Base-by-base conservation (phyloP, 2,888 invertebrate genomes). In the Crossocerus cetratus region DNA sequence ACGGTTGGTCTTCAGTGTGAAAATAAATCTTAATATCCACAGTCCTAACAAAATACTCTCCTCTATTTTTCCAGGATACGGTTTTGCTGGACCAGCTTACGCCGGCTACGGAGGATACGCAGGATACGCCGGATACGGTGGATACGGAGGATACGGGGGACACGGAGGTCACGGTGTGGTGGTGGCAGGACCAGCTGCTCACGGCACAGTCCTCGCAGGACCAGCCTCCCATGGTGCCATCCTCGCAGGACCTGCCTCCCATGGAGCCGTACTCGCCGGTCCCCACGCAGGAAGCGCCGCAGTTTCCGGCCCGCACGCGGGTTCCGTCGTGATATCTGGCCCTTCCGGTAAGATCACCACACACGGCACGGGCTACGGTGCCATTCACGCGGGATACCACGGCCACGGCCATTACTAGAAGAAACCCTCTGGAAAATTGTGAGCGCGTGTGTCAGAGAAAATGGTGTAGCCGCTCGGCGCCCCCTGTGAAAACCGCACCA, bases 261-360 rank as follows among this genome's bases (percentile, higher is more conserved):
- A 88, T 32, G 87, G 89, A 0, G 89, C 87, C 0, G 87, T 87
- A 2, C 60, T 90, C 3, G 75, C 88, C 21, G 90, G 90, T 56
- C 90, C 90, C 13, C 89, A 89, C 67, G 80, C 89, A 0, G 89
- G 89, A 60, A 82, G 74, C 44, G 88, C 88, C 4, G 87, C 88
- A 8, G 85, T 89, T 43, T 81, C 88, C 32, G 88, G 87, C 32
- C 90, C 90, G 2, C 78, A 84, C 32, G 88, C 88, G 8, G 90
- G 89, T 13, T 85, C 88, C 2, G 89, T 87, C 18, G 85, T 90
- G 18, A 90, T 90, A 44, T 83, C 88, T 45, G 90, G 90, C 49
- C 90, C 90, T 32, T 89, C 89, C 13, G 90, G 89, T 49, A 90
- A 87, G 66, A 90, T 90, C 66, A 87, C 89, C 11, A 84, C 90